phyloP scores from a whole-genome alignment of 2,113 vertebrate species.

The Dicentrarchus labrax region DNA sequence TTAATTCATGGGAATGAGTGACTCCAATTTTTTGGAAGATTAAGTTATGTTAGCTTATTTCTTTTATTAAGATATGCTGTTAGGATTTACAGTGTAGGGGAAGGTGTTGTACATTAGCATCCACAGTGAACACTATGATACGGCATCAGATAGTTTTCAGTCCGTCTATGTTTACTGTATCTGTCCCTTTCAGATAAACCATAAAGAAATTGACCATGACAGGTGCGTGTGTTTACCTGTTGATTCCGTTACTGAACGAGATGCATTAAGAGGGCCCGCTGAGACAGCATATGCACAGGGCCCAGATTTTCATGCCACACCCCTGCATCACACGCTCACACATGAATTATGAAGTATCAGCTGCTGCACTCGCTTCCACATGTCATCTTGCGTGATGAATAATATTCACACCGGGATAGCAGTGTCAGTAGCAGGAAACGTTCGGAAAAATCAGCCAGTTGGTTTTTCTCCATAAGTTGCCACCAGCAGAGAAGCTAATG shows the following conservation, averaged over 20 bases:
- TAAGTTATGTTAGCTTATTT: too few relatives aligned
- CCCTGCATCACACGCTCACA: background rate
- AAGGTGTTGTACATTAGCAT: too few relatives aligned
- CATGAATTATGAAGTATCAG: background rate
- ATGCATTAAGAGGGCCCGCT: background rate
- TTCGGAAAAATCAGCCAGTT: slow-evolving; percentile 10
- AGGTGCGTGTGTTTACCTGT: background rate
- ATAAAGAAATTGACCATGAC: background rate
- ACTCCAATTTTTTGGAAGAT: too few relatives aligned
- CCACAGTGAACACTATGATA: too few relatives aligned
- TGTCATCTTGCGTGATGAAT: slow-evolving; percentile 12
- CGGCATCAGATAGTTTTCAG: too few relatives aligned
- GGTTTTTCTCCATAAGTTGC: slow-evolving; percentile 1
- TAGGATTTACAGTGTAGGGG: too few relatives aligned
- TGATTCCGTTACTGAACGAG: background rate
- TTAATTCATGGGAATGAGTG: too few relatives aligned
- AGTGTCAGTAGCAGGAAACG: background rate
- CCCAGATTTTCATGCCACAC: background rate
- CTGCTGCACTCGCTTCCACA: background rate
- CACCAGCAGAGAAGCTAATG: slow-evolving; percentile 34
- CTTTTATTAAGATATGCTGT: too few relatives aligned
- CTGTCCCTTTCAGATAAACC: too few relatives aligned
- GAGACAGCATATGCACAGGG: background rate
- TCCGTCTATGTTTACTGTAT: too few relatives aligned
- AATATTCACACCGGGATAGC: slow-evolving; percentile 1